Evolutionary conservation across 2,888 invertebrate species (phyloP), one percentile per base, ranked within the genome.

Genomic region (Ecliptopera silaceata): DNA sequence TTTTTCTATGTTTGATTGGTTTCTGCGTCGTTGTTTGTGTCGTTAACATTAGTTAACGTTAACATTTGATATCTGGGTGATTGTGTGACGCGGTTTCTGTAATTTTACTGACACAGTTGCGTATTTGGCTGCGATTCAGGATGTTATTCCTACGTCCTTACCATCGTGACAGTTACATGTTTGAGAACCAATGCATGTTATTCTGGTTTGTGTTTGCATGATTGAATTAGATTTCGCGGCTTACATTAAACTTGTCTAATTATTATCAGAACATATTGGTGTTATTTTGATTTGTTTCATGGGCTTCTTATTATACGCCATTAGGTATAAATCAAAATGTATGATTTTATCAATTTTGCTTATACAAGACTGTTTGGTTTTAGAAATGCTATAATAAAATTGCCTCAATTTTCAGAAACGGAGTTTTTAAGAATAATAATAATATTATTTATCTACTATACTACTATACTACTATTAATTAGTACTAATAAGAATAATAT

Each of bases 61-160:
- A 22, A 6, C 26, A 12, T 26, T 46, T 38, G 54, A 45, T 47
- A 49, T 50, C 50, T 50, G 42, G 41, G 12, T 31, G 38, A 58
- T 52, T 38, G 42, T 18, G 54, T 38, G 47, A 47, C 52, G 52
- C 8, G 4, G 4, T 22, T 18, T n/a, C 42, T 36, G 36, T 18
- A 31, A 31, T 59, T 26, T 47, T n/a, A n/a, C 18, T 44, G 34
- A 31, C 45, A 36, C 41, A 22, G 57, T 56, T 66, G 68, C 69
- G 72, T 73, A 74, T 70, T 80, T 80, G 77, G 77, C 72, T 64
- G 61, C 45, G 39, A 52, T 69, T 75, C 71, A 68, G 70, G 64
- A 67, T 65, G 68, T 73, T 64, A 67, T 65, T 67, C 58, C 57
- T 64, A 65, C 53, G 64, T 66, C 61, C 52, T 63, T 58, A 59